These are phyloP conservation scores for Prunella strophiata DNA, from an alignment of 2,797 vertebrate genomes.

Conservation along the genomic window DNA sequence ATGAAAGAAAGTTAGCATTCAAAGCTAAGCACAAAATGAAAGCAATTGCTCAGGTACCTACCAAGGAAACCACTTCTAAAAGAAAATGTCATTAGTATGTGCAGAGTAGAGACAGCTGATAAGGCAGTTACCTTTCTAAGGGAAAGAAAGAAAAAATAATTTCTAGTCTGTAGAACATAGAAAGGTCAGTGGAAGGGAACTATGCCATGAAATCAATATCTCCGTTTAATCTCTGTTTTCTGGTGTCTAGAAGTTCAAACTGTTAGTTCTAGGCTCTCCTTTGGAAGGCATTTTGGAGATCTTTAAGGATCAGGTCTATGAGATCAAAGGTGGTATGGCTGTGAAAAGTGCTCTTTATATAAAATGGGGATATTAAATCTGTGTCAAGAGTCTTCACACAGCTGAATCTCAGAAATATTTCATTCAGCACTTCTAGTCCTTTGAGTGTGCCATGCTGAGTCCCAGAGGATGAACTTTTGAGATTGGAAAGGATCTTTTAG, in stretches of 20 bases:
- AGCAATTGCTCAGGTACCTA: neutral
- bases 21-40: neutral
- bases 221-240: neutral
- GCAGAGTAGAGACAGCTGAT: neutral
- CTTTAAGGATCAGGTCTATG: neutral
- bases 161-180: neutral
- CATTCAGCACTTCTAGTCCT: neutral
- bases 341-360: neutral
- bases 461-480: neutral
- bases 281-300: neutral
- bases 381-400: neutral
- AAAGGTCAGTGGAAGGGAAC: neutral
- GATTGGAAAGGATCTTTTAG: conserved; percentile 19
- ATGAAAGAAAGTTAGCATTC: neutral
- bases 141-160: neutral
- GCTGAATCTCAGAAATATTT: neutral
- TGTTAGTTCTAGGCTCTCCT: neutral
- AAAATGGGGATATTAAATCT: neutral
- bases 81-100: neutral
- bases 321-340: neutral
- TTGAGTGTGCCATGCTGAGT: neutral
- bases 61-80: neutral
- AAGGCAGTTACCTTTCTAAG: neutral
- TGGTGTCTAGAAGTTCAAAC: neutral
- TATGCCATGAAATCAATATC: neutral